Percentiles rank a stretch among this genome's conserved stretches.
Conservation (phyloP, 1,140 invertebrate species). For the Caerostris darwini region DNA sequence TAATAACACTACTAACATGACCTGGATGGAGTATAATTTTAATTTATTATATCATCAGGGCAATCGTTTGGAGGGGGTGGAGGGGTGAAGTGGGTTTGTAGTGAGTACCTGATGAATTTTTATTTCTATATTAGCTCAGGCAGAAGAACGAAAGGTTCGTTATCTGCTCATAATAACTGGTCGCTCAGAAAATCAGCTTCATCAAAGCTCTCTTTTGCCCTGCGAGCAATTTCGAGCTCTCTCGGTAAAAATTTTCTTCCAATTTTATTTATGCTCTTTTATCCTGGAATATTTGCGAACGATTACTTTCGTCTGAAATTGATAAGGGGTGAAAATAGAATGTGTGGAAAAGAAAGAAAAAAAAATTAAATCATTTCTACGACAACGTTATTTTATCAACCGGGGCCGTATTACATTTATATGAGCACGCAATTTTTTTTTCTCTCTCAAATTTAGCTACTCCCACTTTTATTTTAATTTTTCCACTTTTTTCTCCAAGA, state of each 20-base stretch:
- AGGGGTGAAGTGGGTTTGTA: not conserved
- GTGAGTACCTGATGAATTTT: slow-evolving; percentile 35
- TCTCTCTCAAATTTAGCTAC: slow-evolving; percentile 25
- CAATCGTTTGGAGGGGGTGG: not conserved
- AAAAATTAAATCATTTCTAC: not conserved
- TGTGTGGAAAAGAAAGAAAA: not conserved
- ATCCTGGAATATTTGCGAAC: slow-evolving; percentile 25
- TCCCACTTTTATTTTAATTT: slow-evolving; percentile 1
- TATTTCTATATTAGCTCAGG: not conserved
- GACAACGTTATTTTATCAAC: slow-evolving; percentile 32
- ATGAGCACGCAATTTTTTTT: not conserved
- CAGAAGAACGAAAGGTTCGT: slow-evolving; percentile 3
- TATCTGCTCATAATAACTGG: not conserved
- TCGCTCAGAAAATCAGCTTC: not conserved
- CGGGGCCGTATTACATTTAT: slow-evolving; percentile 1
- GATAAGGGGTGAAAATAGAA: slow-evolving; percentile 33
- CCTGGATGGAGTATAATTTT: slow-evolving; percentile 50
- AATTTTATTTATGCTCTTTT: slow-evolving; percentile 37
- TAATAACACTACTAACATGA: slow-evolving; percentile 69
- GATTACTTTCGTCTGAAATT: slow-evolving; percentile 26
- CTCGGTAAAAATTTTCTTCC: slow-evolving; percentile 32
- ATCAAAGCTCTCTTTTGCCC: not conserved
- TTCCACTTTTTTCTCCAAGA: not conserved
- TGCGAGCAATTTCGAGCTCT: not conserved
- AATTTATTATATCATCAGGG: slow-evolving; percentile 33